Conservation (phyloP, 2,797 vertebrate genomes). For the Sternarchorhynchus goeldii region DNA sequence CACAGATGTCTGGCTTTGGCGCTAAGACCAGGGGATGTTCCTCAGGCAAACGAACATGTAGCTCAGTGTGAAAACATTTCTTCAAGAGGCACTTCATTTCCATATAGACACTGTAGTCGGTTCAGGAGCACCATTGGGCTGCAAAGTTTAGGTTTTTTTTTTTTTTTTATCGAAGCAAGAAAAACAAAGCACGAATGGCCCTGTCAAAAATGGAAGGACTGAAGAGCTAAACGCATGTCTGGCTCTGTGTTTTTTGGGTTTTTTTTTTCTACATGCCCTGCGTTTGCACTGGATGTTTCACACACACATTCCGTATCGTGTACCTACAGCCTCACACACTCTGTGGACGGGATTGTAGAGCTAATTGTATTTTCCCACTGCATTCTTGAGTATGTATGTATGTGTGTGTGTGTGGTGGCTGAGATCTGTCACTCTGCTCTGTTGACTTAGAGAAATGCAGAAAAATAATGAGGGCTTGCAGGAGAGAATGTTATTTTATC, state of each 20-base stretch:
- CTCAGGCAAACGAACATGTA: neutral
- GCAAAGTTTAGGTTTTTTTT: no score
- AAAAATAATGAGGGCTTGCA: slow-evolving; percentile 60
- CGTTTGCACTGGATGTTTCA: neutral
- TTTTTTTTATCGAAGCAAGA: neutral
- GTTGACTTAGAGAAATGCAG: slow-evolving; percentile 29
- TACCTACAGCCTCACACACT: neutral
- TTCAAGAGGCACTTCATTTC: neutral
- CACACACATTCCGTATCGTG: neutral
- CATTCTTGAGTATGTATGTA: neutral
- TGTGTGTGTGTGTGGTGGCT: slow-evolving; percentile 55
- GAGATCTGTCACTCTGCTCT: slow-evolving; percentile 35
- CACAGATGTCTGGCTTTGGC: neutral
- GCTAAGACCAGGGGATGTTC: neutral
- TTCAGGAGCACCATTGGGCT: neutral
- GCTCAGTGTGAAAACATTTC: neutral
- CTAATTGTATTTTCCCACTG: no score
- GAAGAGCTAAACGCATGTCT: neutral
- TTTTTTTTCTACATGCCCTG: neutral
- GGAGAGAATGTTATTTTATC: slow-evolving; percentile 54
- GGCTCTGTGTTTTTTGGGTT: neutral
- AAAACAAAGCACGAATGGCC: neutral
- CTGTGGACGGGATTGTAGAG: neutral
- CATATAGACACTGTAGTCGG: neutral
- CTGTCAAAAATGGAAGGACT: neutral